Evolutionary conservation across 2,797 vertebrate species (phyloP).

Genomic region (Enoplosus armatus): DNA sequence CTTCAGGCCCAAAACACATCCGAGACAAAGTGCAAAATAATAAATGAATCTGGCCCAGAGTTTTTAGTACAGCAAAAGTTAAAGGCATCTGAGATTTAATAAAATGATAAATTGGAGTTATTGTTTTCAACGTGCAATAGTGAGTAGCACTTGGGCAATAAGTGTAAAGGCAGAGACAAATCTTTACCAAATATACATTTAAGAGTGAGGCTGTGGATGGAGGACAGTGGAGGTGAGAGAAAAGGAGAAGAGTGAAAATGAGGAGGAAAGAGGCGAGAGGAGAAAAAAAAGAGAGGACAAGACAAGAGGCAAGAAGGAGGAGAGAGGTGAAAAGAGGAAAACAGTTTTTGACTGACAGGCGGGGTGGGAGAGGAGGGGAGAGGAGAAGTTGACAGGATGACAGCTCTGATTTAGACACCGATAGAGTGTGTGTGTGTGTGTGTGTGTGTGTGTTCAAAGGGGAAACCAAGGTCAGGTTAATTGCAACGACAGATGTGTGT

Average conservation of each 20-base stretch:
- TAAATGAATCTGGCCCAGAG: background rate
- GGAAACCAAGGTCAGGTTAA: conserved; percentile 85
- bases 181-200: conserved; percentile 2
- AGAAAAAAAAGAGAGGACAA: conserved; percentile 51
- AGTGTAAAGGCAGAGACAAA: background rate
- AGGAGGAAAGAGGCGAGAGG: conserved; percentile 6
- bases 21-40: conserved; percentile 17
- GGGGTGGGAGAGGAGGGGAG: conserved; percentile 63
- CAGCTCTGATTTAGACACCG: conserved; percentile 84
- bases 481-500: conserved; percentile 82
- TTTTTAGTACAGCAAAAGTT: background rate
- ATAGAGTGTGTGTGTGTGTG: conserved; percentile 57
- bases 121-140: background rate
- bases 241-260: conserved; percentile 24
- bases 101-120: background rate
- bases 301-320: conserved; percentile 71
- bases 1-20: conserved; percentile 21
- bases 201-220: background rate
- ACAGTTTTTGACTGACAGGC: conserved; percentile 80
- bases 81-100: conserved; percentile 9
- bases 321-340: conserved; percentile 73
- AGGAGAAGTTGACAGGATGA: conserved; percentile 79
- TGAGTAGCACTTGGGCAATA: background rate
- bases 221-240: conserved; percentile 13
- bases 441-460: conserved; percentile 65